Evolutionary conservation across 2,797 vertebrate species (phyloP).

Genomic region (Cryptoprocta ferox): DNA sequence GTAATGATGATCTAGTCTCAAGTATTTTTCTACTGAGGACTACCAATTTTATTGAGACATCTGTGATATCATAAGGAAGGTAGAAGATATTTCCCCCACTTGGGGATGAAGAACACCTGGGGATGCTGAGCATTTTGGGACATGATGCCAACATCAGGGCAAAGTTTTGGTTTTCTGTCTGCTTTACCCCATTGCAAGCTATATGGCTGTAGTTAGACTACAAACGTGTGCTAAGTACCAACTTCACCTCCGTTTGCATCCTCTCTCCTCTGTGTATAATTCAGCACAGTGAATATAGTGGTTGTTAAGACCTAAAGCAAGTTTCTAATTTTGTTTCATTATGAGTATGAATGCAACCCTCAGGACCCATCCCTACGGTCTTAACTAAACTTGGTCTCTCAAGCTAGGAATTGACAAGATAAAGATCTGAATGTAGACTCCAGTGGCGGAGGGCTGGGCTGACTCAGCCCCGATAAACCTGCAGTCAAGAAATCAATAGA

Average conservation of each 20-base stretch:
- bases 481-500: conserved; percentile 70
- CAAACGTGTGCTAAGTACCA: not conserved
- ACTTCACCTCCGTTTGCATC: fast-evolving
- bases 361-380: conserved; percentile 37
- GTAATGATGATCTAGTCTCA: not conserved
- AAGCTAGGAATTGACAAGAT: conserved; percentile 43
- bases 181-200: not conserved
- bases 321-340: conserved; percentile 67
- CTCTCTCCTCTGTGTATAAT: conserved; percentile 45
- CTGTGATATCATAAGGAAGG: not conserved
- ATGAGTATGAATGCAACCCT: conserved; percentile 15
- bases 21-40: not conserved
- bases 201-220: not conserved
- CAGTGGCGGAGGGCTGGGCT: conserved; percentile 3
- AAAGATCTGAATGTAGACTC: conserved; percentile 61
- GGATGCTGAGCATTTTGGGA: not conserved
- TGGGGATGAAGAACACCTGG: not conserved
- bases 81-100: not conserved
- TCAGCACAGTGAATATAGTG: not conserved
- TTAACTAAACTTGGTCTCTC: conserved; percentile 66
- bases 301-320: conserved; percentile 47
- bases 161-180: not conserved
- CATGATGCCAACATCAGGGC: not conserved
- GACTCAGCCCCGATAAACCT: conserved; percentile 65
- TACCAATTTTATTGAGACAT: not conserved